These are phyloP conservation scores for Nymphalis urticae DNA, from an alignment of 2,888 invertebrate genomes.

Conservation along the genomic window DNA sequence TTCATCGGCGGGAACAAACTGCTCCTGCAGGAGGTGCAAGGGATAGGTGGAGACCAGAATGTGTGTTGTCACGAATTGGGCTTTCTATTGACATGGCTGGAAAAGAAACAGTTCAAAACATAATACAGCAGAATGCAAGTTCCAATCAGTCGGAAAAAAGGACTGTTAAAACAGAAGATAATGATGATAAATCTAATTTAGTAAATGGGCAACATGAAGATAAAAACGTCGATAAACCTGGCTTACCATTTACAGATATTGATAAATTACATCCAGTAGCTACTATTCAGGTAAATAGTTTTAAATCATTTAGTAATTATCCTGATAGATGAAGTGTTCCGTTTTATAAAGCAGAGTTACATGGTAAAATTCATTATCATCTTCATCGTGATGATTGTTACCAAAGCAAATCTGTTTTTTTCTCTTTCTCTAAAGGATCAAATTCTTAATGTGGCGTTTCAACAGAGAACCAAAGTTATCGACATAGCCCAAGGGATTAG, in stretches of 20 bases:
- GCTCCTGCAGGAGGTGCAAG: constrained; percentile 83
- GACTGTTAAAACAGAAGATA: constrained; percentile 44
- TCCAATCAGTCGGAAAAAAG: constrained; percentile 49
- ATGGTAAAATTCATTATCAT: too few species aligned
- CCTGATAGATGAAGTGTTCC: too few species aligned
- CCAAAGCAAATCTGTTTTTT: too few species aligned
- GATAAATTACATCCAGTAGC: constrained; percentile 78
- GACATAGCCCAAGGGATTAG: too few species aligned
- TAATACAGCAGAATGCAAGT: constrained; percentile 63
- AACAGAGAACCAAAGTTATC: too few species aligned
- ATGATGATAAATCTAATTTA: constrained; percentile 47
- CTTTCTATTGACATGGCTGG: constrained; percentile 91
- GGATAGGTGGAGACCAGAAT: constrained; percentile 90
- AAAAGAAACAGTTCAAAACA: constrained; percentile 65
- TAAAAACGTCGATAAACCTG: constrained; percentile 43
- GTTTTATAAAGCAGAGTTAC: too few species aligned
- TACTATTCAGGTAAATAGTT: constrained; percentile 68
- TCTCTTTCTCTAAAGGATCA: too few species aligned
- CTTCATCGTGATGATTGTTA: too few species aligned
- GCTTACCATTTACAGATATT: constrained; percentile 51
- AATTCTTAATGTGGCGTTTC: too few species aligned
- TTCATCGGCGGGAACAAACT: constrained; percentile 79
- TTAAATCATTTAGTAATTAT: too few species aligned
- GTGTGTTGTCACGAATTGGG: constrained; percentile 90
- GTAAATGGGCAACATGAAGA: constrained; percentile 59